These are phyloP conservation scores for Bombus consobrinus DNA, from an alignment of 1,140 invertebrate genomes.

Conservation along the genomic window DNA sequence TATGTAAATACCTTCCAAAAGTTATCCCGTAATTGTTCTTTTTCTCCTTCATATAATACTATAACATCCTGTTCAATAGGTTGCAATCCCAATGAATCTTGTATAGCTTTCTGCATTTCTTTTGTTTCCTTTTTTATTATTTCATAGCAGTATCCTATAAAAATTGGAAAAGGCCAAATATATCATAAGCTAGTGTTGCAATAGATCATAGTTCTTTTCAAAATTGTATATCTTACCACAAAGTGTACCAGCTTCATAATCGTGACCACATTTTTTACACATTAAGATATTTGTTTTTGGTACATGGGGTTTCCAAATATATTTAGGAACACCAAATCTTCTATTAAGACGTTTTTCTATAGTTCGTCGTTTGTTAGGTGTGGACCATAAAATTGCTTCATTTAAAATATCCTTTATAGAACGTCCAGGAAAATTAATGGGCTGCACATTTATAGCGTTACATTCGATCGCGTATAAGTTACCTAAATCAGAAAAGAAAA, in stretches of 20 bases:
- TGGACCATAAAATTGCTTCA: constrained; percentile 91
- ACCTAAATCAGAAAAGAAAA: constrained; percentile 72
- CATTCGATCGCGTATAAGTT: constrained; percentile 70
- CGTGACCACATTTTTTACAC: constrained; percentile 91
- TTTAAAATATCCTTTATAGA: constrained; percentile 86
- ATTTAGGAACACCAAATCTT: constrained; percentile 87
- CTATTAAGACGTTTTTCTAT: constrained; percentile 88
- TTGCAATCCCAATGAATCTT: constrained; percentile 86
- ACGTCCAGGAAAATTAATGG: constrained; percentile 65
- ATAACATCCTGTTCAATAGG: constrained; percentile 93
- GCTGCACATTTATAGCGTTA: constrained; percentile 62
- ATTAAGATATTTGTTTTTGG: constrained; percentile 89
- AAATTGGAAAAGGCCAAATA: constrained; percentile 26
- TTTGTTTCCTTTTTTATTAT: constrained; percentile 91
- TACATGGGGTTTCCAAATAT: constrained; percentile 86
- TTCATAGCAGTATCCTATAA: constrained; percentile 89
- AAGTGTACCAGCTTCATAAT: constrained; percentile 88
- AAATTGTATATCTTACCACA: constrained; percentile 86
- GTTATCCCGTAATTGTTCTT: constrained; percentile 81
- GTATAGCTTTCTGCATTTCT: constrained; percentile 89
- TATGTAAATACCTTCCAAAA: constrained; percentile 82
- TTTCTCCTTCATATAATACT: constrained; percentile 92
- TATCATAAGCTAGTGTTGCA: neutral
- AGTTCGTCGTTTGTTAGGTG: constrained; percentile 89
- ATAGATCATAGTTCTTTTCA: constrained; percentile 17